phyloP scores from a whole-genome alignment of 2,888 invertebrate species.

The Phymatocera aterrima region DNA sequence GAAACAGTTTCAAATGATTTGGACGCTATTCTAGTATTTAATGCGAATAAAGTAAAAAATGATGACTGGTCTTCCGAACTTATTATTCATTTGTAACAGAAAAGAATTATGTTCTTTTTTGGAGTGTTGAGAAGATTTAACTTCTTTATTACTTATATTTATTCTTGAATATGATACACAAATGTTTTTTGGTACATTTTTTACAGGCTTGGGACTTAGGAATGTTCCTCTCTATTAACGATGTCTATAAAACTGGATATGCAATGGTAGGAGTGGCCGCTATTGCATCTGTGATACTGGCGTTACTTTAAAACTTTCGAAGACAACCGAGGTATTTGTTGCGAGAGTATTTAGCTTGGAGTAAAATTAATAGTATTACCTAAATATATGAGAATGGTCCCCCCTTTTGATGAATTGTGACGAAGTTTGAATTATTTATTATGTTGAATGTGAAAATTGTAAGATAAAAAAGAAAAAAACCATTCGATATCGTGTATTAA shows the following conservation, averaged over 20 bases:
- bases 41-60: background rate
- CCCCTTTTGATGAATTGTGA: background rate
- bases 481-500: background rate
- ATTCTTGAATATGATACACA: background rate
- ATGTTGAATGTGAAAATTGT: constrained; percentile 13
- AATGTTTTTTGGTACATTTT: constrained; percentile 50
- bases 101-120: background rate
- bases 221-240: constrained; percentile 83
- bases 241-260: constrained; percentile 86
- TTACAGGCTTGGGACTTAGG: constrained; percentile 87
- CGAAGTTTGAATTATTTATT: constrained; percentile 17
- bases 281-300: constrained; percentile 73
- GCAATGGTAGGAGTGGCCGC: constrained; percentile 75
- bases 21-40: background rate
- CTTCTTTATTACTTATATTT: background rate
- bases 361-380: constrained; percentile 26
- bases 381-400: background rate
- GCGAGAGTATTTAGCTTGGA: constrained; percentile 22
- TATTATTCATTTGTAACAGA: too few species aligned
- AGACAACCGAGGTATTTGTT: constrained; percentile 16
- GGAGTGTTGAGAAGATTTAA: background rate
- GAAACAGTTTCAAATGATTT: background rate
- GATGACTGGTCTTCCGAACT: too few species aligned
- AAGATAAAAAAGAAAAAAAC: constrained; percentile 28
- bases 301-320: constrained; percentile 67